A percentile compares a stretch with the other conserved stretches of the same genome.
Evolutionary conservation across 2,888 invertebrate genomes (phyloP).

Genomic region (Macroteleia sp.): DNA sequence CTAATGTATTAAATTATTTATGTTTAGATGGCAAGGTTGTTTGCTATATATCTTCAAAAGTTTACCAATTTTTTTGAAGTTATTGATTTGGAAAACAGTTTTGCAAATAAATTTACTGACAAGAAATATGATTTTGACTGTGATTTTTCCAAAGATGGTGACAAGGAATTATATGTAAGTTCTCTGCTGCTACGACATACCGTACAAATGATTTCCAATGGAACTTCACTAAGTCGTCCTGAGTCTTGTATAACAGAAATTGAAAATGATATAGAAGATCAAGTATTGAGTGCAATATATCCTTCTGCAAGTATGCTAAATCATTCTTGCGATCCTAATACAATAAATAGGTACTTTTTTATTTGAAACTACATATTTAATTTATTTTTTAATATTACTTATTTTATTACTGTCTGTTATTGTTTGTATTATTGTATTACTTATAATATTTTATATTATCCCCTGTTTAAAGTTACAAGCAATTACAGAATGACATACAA

Average conservation of each 20-base stretch:
- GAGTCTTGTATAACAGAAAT: conserved; percentile 67
- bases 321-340: conserved; percentile 94
- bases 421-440: conserved; percentile 89
- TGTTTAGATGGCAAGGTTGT: conserved; percentile 87
- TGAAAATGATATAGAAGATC: conserved; percentile 79
- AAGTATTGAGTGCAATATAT: conserved; percentile 92
- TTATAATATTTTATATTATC: too few relatives aligned
- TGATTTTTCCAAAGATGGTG: conserved; percentile 68
- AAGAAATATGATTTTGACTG: conserved; percentile 67
- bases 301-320: conserved; percentile 96
- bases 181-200: conserved; percentile 90
- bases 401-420: conserved; percentile 71
- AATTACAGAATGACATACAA: too few relatives aligned
- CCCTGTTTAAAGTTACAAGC: too few relatives aligned
- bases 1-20: conserved; percentile 59
- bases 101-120: conserved; percentile 72
- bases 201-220: conserved; percentile 92
- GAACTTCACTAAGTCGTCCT: conserved; percentile 84
- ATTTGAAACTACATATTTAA: background rate
- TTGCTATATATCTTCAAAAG: conserved; percentile 87
- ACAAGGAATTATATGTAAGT: conserved; percentile 85
- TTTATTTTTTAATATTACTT: conserved; percentile 3
- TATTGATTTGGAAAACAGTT: conserved; percentile 81
- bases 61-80: conserved; percentile 88
- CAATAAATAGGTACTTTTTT: conserved; percentile 87